Base-by-base conservation (phyloP, 2,113 vertebrate genomes). In the Osmerus eperlanus region DNA sequence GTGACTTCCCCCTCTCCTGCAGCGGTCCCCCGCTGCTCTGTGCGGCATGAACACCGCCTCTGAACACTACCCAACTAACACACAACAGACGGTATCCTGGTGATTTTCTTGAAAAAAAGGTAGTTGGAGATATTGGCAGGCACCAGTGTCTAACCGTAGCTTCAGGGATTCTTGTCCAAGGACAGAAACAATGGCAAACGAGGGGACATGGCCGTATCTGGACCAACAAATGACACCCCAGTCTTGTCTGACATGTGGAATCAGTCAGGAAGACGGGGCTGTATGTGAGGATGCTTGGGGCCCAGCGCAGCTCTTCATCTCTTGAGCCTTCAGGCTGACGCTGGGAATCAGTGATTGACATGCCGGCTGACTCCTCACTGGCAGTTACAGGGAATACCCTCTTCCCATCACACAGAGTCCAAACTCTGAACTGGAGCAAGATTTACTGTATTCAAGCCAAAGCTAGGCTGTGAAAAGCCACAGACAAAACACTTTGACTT, bases 101-200 rank as follows among this genome's bases (percentile, higher is more conserved):
- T 23, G 36, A 66, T 12, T 62, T 11, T 51, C 19, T 67, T 18
- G 65, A 66, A 71, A 73, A 78, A 76, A 65, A 56, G 61, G 74
- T 55, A 65, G 14, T 29, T 64, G 51, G 65, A 71, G 36, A 56
- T 72, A 59, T 41, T 47, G 66, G 68, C 65, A 73, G 61, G 65
- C 69, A 23, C 56, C 52, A 36, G 64, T 18, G n/a, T 67, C 68
- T 74, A 81, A 77, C 77, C 71, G 71, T 67, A 60, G 68, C 47
- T 83, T 83, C 66, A 59, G 68, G 25, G 70, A 68, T 66, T 58
- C 19, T 73, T 15, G 8, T 60, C 47, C 19, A 67, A 67, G 56
- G 61, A 61, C 52, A 29, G 71, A 66, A 65, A 68, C 16, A 3
- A 67, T 76, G 64, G 64, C 60, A 73, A 73, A 78, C 69, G 73